Base-by-base conservation (phyloP, 2,113 vertebrate genomes). In the Actenoides hombroni region DNA sequence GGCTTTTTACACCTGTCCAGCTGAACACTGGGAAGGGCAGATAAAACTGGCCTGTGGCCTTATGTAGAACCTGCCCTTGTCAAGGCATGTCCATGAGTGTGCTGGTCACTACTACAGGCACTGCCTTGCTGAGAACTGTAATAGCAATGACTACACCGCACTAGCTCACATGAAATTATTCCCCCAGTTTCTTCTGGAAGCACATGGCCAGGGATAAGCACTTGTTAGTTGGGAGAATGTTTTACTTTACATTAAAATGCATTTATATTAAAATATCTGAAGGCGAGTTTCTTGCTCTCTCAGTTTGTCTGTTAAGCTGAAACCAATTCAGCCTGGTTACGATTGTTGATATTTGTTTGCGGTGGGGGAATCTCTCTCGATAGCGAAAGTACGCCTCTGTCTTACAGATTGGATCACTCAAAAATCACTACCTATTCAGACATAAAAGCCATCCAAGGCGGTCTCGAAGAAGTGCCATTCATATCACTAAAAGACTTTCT, bases 391-490 rank as follows among this genome's bases (percentile, higher is more conserved):
- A 33, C 4, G 7, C 40, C 26, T 95, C 51, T 97, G 67, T 94
- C 75, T 97, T 97, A 54, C 94, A 99, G 99, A 99, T 99, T 81
- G 99, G 99, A 93, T 98, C 99, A 78, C 98, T 99, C 94, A 97
- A 99, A 98, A 99, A 99, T 97, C 99, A 99, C 92, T 99, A 99
- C 96, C 97, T 99, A 96, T 99, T 99, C 97, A 99, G 97, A 96
- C 99, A 99, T 85, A 98, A 97, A 95, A 98, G 65, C 79, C 99
- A 99, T 77, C 98, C 99, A 68, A 98, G 97, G 95, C 98, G 99
- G 92, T 98, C 98, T 95, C 99, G 98, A 97, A 98, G 99, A 95
- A 99, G 99, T 83, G 98, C 99, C 21, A 53, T 94, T 75, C 99
- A 98, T 75, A 98, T 99, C 92, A 99, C 99, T 78, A 99, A 99